Base-by-base conservation (phyloP, 2,888 invertebrate species). In the Salticus scenicus region DNA sequence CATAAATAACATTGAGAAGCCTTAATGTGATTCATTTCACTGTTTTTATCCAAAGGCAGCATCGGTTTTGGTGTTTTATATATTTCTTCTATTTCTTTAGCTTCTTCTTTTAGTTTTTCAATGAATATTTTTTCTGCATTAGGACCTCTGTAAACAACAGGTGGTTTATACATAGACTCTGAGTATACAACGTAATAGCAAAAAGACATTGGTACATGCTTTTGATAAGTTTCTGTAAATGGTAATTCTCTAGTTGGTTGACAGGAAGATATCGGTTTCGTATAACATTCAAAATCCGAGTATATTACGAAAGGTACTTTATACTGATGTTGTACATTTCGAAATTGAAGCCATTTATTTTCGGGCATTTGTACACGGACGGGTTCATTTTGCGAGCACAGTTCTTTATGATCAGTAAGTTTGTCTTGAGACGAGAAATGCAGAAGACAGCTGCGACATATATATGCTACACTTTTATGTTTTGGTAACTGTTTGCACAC, bases 251-350 rank as follows among this genome's bases (percentile, higher is more conserved):
- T 24, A 27, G 30, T 42, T 1, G 70, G 70, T n/a, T n/a, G n/a
- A 41, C 42, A 70, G 5, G 17, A 31, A 70, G 30, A 24, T 7
- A 70, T 12, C 37, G 24, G 30, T 10, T 1, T 41, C 5, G 42
- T 27, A 0, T n/a, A 24, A 14, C 41, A 37, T 70, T 70, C 70
- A 70, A 70, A 70, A 70, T 70, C 70, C 12, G 37, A n/a, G 24
- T 70, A 70, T 8, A 70, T 20, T 24, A 24, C 70, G 20, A 70
- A 70, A 17, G 70, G 70, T 27, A 70, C 70, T 17, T 37, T 70
- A 17, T 37, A 27, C 27, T n/a, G 24, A 37, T 42, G 8, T 41
- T 70, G 41, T n/a, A 70, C 20, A 41, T 70, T 31, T 27, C 17
- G 33, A 20, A 70, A 70, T 14, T 70, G 20, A 0, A 70, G n/a